Percentiles rank a stretch among this genome's conserved stretches.
Conservation (phyloP, 2,797 vertebrate genomes). For the Euthynnus affinis region DNA sequence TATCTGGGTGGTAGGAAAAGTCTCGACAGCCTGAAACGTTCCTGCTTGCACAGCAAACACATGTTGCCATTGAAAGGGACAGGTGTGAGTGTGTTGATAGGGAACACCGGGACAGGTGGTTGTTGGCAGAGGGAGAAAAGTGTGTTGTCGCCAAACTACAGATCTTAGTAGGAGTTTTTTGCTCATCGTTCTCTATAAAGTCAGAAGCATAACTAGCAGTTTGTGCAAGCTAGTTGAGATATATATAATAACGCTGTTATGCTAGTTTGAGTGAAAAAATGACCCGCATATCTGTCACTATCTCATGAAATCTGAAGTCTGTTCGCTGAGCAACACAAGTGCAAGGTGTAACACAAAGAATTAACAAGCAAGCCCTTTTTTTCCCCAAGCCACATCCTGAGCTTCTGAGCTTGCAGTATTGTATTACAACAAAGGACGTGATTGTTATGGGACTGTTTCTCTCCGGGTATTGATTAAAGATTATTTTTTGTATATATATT, state of each 20-base stretch:
- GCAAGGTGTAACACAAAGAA: background rate
- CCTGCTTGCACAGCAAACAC: slow-evolving; percentile 61
- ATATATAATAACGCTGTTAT: background rate
- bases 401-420: background rate
- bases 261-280: background rate
- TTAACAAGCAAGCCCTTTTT: background rate
- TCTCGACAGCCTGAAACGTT: slow-evolving; percentile 10
- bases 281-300: background rate
- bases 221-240: background rate
- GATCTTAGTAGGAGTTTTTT: background rate
- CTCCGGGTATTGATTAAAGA: background rate
- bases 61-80: slow-evolving; percentile 49
- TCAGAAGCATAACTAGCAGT: background rate
- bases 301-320: background rate
- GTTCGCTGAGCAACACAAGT: background rate
- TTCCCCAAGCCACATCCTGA: too few relatives aligned
- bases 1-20: slow-evolving; percentile 21
- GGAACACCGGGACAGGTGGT: slow-evolving; percentile 49
- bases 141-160: slow-evolving; percentile 6
- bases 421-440: background rate
- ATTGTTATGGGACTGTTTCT: background rate
- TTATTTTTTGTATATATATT: background rate
- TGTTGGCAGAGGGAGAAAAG: background rate
- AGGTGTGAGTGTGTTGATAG: slow-evolving; percentile 56
- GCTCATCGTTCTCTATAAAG: slow-evolving; percentile 5